Conservation (phyloP, 2,113 vertebrate species). For the Paradoxurus hermaphroditus region DNA sequence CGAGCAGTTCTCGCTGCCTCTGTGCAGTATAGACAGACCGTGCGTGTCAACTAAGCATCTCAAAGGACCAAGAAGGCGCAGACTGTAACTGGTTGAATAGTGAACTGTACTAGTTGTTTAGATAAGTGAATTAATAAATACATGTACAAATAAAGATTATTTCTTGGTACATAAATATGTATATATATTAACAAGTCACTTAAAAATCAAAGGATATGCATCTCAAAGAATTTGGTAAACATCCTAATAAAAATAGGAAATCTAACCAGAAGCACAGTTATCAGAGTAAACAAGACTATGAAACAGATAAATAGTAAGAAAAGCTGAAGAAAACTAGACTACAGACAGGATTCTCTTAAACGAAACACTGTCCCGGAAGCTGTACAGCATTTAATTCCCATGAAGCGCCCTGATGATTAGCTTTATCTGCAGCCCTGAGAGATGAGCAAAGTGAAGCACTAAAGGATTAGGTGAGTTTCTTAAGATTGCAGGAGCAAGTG, state of each 20-base stretch:
- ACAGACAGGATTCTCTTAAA: not conserved
- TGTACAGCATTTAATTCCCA: constrained; percentile 1
- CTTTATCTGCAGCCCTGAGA: not conserved
- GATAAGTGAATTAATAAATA: not conserved
- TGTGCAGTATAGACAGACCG: not conserved
- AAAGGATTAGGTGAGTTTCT: not conserved
- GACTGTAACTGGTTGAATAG: not conserved
- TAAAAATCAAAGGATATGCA: not conserved
- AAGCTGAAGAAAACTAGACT: not conserved
- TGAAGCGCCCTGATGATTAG: not conserved
- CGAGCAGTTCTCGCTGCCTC: not conserved
- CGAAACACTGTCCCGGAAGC: constrained; percentile 4
- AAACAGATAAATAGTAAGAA: not conserved
- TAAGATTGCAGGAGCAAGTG: constrained; percentile 10
- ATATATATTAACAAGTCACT: not conserved
- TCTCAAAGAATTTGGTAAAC: constrained; percentile 11
- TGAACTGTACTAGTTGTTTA: not conserved
- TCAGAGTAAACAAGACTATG: not conserved
- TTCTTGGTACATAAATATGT: not conserved
- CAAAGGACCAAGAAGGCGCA: not conserved
- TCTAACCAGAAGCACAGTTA: not conserved
- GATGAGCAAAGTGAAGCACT: not conserved
- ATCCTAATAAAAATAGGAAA: not conserved
- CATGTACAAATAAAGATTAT: not conserved
- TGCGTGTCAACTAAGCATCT: not conserved